A percentile compares a stretch with the other conserved stretches of the same genome.
Evolutionary conservation across 2,888 invertebrate species (phyloP).

Genomic region (Marronus borbonicus): DNA sequence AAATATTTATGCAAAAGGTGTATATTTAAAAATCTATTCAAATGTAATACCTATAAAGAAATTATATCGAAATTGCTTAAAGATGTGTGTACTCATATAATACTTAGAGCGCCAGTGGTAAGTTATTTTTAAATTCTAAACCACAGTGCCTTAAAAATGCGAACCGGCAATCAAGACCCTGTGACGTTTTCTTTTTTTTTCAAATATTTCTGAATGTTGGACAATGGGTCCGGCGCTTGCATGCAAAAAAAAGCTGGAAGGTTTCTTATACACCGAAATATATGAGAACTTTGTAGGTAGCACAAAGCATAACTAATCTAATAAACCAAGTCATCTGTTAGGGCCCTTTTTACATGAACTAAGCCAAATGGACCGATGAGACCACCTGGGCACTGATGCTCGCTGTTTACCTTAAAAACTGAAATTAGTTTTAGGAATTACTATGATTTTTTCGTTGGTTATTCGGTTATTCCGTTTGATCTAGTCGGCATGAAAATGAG

Average conservation of each 20-base stretch:
- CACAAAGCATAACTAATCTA: conserved; percentile 61
- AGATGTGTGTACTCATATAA: too few relatives aligned
- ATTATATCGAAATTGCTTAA: too few relatives aligned
- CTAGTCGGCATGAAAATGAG: conserved; percentile 40
- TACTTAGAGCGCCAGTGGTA: background rate
- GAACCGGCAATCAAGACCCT: conserved; percentile 21
- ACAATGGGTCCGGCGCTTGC: conserved; percentile 34
- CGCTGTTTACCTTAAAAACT: conserved; percentile 52
- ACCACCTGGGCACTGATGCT: conserved; percentile 50
- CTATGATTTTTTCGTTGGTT: conserved; percentile 47
- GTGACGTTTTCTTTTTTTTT: conserved; percentile 28
- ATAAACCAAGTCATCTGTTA: conserved; percentile 64
- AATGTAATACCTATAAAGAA: too few relatives aligned
- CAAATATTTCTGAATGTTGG: conserved; percentile 25
- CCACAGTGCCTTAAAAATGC: background rate
- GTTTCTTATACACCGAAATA: conserved; percentile 45
- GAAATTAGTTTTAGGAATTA: conserved; percentile 52
- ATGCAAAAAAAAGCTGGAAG: conserved; percentile 38
- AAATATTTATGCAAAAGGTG: too few relatives aligned
- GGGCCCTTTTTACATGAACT: conserved; percentile 51
- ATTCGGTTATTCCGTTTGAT: conserved; percentile 43
- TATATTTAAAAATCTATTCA: too few relatives aligned
- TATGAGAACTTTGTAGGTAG: conserved; percentile 53
- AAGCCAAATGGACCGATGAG: conserved; percentile 51
- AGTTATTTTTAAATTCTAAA: background rate